A percentile compares a stretch with the other conserved stretches of the same genome.
phyloP scores from a whole-genome alignment of 2,113 vertebrate species.

The Peromyscus californicus region DNA sequence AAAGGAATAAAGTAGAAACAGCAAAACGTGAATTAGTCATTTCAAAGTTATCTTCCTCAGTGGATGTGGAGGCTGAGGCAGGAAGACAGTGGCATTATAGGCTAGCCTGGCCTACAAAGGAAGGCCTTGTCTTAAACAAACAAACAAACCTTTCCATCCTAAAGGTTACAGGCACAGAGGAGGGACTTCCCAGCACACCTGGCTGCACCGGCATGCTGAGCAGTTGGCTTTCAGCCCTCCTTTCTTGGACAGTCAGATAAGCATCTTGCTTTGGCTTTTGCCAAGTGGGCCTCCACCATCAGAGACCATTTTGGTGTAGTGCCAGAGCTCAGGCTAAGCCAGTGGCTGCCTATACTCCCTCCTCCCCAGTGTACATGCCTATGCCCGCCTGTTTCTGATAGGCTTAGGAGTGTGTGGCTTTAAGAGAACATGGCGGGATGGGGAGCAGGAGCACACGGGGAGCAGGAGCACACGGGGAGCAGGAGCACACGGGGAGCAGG shows the following conservation, averaged over 20 bases:
- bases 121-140: not conserved
- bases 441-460: not conserved
- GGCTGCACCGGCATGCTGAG: not conserved
- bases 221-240: not conserved
- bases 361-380: not conserved
- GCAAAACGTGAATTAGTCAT: not conserved
- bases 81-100: not conserved
- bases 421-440: not conserved
- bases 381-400: not conserved
- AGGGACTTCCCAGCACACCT: not conserved
- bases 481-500: too few relatives aligned
- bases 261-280: not conserved
- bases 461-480: too few relatives aligned
- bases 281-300: not conserved
- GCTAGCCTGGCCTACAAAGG: not conserved
- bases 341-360: not conserved
- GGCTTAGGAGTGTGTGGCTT: not conserved
- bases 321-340: not conserved
- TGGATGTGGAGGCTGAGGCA: too few relatives aligned
- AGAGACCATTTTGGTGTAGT: not conserved
- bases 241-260: conserved; percentile 14
- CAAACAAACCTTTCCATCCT: not conserved
- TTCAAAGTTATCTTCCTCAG: not conserved
- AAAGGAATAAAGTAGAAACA: not conserved
- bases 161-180: not conserved